Evolutionary conservation across 1,140 invertebrate species (phyloP), one percentile per base, ranked within the genome.

Genomic region (Zaprionus tsacasi): DNA sequence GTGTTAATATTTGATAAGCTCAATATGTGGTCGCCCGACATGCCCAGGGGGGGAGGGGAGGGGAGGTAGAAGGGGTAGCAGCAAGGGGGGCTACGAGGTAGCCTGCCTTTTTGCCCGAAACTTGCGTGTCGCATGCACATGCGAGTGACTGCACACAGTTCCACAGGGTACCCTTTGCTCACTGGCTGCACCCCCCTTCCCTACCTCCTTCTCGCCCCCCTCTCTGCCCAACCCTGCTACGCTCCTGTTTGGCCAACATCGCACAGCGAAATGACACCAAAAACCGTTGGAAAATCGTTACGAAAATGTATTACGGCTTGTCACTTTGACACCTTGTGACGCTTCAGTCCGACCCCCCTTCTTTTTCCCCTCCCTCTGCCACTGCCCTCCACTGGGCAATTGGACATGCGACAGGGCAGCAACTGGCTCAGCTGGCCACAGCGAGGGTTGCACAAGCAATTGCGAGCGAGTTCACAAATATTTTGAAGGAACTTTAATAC

Each of bases 1-100:
- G 81, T 90, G 87, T 90, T 90, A 90, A 90, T 90, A 90, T 90
- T 90, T 90, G 79, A 90, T 90, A 86, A 90, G 77, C 86, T 80
- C 80, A 77, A 90, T 90, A 90, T 90, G 87, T 86, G 86, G 83
- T 88, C 83, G 59, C 45, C 45, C 45, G 45, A 50, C 45, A 50
- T 50, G 45, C 17, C 8, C 17, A 10, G 17, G 45, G 15, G 6
- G 27, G 5, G 38, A 12, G 36, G 2, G n/a, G n/a, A n/a, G 15
- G n/a, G n/a, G 7, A 15, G n/a, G 13, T 6, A 2, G 6, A 3
- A 6, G 6, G 33, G 27, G 27, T 30, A 33, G 30, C 30, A 7
- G 0, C 4, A 5, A 12, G 40, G 6, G 27, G 27, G 27, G 21
- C 21, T 30, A 30, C 1, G 27, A 6, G 27, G 3, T 5, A 30